These are phyloP conservation scores for Tachyglossus aculeatus DNA, from an alignment of 2,797 vertebrate genomes.

Conservation along the genomic window DNA sequence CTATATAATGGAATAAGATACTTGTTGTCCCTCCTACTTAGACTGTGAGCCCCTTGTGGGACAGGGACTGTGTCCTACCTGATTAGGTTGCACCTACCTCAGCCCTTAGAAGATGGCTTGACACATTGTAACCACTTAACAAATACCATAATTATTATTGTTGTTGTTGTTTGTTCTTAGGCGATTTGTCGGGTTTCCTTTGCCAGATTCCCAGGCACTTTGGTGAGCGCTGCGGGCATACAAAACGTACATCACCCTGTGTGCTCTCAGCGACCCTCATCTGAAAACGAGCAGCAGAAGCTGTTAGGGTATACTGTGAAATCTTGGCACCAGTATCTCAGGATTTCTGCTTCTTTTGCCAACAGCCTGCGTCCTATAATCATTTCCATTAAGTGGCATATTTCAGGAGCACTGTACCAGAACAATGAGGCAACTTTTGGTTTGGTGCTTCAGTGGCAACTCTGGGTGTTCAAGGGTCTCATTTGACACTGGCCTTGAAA, in stretches of 20 bases:
- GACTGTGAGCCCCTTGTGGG: no score
- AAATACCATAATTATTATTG: no score
- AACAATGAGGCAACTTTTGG: neutral
- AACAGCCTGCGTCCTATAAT: neutral
- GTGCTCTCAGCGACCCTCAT: neutral
- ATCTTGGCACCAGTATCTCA: neutral
- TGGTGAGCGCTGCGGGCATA: neutral
- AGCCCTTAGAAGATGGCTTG: no score
- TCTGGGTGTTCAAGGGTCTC: neutral
- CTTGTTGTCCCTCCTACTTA: no score
- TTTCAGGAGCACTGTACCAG: neutral
- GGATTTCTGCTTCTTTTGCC: neutral
- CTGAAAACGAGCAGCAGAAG: neutral
- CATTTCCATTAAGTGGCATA: neutral
- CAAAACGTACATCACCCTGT: neutral
- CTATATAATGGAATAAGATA: no score
- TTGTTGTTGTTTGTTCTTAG: no score
- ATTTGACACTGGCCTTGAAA: neutral
- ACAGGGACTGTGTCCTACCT: no score
- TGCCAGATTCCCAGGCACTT: neutral
- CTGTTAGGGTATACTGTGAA: neutral
- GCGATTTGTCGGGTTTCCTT: no score
- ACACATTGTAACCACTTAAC: no score
- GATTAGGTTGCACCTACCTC: no score
- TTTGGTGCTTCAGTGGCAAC: fast-evolving